Evolutionary conservation across 2,113 vertebrate species (phyloP).

Genomic region (Bufo gargarizans): DNA sequence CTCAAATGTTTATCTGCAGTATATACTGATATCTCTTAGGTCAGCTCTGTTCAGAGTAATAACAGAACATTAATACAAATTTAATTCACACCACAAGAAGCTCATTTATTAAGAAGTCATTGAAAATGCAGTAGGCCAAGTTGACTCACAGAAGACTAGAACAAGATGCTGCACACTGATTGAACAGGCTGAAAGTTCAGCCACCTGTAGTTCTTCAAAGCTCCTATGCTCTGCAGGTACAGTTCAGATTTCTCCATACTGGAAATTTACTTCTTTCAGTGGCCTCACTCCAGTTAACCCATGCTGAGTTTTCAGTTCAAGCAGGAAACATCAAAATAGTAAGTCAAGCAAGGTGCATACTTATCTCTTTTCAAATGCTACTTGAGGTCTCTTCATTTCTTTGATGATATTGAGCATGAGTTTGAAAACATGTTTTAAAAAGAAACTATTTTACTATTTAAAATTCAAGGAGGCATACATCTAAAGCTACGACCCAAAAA

Average conservation of each 20-base stretch:
- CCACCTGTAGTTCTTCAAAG: conserved; percentile 4
- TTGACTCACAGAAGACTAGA: background rate
- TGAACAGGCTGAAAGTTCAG: background rate
- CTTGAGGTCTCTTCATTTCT: background rate
- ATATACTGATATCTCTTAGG: background rate
- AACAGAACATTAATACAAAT: background rate
- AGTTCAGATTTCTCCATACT: background rate
- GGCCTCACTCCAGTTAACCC: background rate
- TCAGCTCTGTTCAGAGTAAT: background rate
- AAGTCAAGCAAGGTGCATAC: background rate
- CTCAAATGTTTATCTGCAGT: background rate
- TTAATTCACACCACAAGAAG: background rate
- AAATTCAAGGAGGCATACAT: no score
- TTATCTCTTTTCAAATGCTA: background rate
- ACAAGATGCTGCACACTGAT: background rate
- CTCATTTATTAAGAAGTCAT: background rate
- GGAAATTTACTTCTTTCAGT: background rate
- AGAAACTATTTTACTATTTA: background rate
- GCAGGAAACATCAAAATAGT: background rate
- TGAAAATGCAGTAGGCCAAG: background rate
- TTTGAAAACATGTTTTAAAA: background rate
- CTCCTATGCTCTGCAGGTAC: background rate
- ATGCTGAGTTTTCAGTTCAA: background rate
- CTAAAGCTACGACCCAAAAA: no score
- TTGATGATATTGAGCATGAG: background rate